Conservation (phyloP, 2,888 invertebrate genomes). For the Orthosia incerta region DNA sequence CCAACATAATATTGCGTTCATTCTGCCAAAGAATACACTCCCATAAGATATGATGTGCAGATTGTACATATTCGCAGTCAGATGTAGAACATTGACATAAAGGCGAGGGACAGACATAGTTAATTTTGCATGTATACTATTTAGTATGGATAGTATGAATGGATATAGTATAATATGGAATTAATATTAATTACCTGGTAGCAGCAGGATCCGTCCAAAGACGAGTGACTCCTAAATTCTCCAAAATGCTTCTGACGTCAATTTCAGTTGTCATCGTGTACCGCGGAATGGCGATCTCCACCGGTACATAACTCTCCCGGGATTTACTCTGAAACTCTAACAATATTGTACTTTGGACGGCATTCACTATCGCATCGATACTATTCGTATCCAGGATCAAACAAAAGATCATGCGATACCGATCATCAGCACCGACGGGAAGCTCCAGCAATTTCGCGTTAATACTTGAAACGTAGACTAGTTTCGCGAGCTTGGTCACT, state of each 20-base stretch:
- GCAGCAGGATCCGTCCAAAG: conserved; percentile 35
- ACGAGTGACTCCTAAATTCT: conserved; percentile 22
- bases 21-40: too few relatives aligned
- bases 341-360: not conserved
- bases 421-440: conserved; percentile 33
- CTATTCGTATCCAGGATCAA: conserved; percentile 5
- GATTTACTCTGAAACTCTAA: conserved; percentile 20
- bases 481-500: conserved; percentile 15
- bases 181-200: conserved; percentile 38
- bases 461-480: conserved; percentile 17
- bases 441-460: conserved; percentile 35
- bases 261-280: conserved; percentile 32
- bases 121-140: too few relatives aligned
- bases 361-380: not conserved
- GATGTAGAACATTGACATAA: too few relatives aligned
- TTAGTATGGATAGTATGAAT: too few relatives aligned
- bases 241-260: conserved; percentile 32
- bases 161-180: not conserved
- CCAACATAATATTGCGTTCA: too few relatives aligned
- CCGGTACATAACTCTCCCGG: conserved; percentile 28
- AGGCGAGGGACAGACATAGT: too few relatives aligned
- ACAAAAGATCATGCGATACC: conserved; percentile 42
- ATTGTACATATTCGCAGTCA: too few relatives aligned
- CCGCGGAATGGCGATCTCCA: conserved; percentile 52
- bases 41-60: too few relatives aligned